These are phyloP conservation scores for Poecilia latipinna DNA, from an alignment of 2,113 vertebrate species.

Conservation along the genomic window DNA sequence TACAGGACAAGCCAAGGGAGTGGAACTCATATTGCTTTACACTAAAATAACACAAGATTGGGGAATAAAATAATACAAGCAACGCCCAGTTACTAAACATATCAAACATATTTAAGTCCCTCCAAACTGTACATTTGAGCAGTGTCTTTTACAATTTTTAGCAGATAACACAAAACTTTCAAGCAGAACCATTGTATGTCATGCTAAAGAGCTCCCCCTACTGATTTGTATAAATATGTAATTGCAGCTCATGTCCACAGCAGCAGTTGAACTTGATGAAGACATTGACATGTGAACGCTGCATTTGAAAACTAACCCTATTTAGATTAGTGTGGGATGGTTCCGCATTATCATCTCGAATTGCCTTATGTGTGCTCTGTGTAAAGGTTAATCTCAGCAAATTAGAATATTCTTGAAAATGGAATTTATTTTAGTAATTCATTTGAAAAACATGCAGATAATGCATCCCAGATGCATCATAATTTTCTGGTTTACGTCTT, in stretches of 20 bases:
- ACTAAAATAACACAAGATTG: not conserved
- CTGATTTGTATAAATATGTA: constrained; percentile 33
- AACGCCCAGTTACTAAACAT: not conserved
- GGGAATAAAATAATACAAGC: too few species aligned
- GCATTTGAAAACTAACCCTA: not conserved
- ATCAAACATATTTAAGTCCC: not conserved
- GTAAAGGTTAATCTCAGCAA: too few species aligned
- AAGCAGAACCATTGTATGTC: not conserved
- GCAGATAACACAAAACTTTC: not conserved
- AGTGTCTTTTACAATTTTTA: not conserved
- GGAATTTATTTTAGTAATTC: too few species aligned
- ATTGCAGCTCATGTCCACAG: not conserved
- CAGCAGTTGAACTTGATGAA: not conserved
- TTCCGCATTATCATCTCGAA: too few species aligned
- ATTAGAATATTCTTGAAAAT: too few species aligned
- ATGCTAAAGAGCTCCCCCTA: constrained; percentile 57
- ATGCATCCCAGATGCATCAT: not conserved
- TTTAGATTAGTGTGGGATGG: not conserved
- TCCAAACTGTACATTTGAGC: not conserved
- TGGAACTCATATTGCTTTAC: not conserved
- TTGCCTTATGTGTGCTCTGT: too few species aligned
- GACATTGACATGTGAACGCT: not conserved
- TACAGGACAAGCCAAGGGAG: not conserved
- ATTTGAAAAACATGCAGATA: too few species aligned
- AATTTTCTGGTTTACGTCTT: not conserved